Conservation (phyloP, 2,888 invertebrate species). For the Lasius platythorax region DNA sequence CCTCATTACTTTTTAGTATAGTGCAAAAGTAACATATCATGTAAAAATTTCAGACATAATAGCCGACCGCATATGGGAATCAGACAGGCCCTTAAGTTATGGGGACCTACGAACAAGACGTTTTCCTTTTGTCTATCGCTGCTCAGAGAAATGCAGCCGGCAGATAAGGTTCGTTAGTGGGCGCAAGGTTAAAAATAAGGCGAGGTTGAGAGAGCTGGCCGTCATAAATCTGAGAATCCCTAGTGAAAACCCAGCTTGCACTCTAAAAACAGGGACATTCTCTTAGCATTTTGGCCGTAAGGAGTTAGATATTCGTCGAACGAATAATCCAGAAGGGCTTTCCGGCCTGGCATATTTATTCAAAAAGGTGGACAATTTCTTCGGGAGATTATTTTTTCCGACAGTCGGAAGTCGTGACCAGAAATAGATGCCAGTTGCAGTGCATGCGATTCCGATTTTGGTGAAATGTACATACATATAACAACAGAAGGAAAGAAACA, state of each 20-base stretch:
- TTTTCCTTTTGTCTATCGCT: constrained; percentile 78
- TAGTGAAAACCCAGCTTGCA: constrained; percentile 76
- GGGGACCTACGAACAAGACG: constrained; percentile 70
- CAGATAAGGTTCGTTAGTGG: constrained; percentile 85
- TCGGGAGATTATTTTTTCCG: constrained; percentile 41
- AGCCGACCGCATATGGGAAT: constrained; percentile 69
- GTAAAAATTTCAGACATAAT: constrained; percentile 68
- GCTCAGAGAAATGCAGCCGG: constrained; percentile 79
- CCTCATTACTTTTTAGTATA: constrained; percentile 20
- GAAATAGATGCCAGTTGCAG: constrained; percentile 14
- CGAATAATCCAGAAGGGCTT: constrained; percentile 34
- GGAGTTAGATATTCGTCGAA: constrained; percentile 60
- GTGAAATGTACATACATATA: not conserved
- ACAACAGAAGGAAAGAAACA: not conserved
- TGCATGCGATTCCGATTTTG: constrained; percentile 1
- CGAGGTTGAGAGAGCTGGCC: constrained; percentile 76
- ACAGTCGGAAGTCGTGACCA: not conserved
- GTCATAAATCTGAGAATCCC: constrained; percentile 85
- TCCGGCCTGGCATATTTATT: constrained; percentile 51
- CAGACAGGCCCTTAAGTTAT: constrained; percentile 76
- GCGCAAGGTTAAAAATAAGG: constrained; percentile 82
- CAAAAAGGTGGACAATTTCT: constrained; percentile 56
- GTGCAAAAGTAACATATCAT: constrained; percentile 39
- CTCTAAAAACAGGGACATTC: constrained; percentile 72
- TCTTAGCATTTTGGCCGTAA: constrained; percentile 56